Evolutionary conservation across 1,140 invertebrate species (phyloP).

Genomic region (Phenacoccus solenopsis): DNA sequence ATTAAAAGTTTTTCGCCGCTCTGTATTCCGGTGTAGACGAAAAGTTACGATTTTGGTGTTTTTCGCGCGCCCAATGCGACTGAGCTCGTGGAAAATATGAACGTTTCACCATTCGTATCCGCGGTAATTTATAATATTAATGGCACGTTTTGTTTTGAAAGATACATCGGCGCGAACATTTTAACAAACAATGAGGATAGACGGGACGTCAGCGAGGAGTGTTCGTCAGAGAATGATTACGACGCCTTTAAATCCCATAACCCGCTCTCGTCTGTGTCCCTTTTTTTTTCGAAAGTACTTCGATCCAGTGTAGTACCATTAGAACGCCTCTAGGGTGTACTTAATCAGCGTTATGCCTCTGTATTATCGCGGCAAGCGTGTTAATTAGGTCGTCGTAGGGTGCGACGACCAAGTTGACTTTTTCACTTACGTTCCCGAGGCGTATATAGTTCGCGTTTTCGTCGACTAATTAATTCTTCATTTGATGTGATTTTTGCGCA

Average conservation of each 20-base stretch:
- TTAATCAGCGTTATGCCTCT: not conserved
- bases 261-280: not conserved
- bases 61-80: not conserved
- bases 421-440: not conserved
- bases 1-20: too few relatives aligned
- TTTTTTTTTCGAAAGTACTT: not conserved
- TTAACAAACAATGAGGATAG: not conserved
- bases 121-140: not conserved
- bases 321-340: not conserved
- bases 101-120: not conserved
- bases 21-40: too few relatives aligned
- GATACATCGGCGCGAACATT: not conserved
- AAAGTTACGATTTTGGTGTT: not conserved
- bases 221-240: not conserved
- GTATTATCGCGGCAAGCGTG: not conserved
- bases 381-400: too few relatives aligned
- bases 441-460: not conserved
- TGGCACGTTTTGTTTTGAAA: not conserved
- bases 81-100: too few relatives aligned
- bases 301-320: not conserved
- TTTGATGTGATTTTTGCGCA: conserved; percentile 37
- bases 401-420: not conserved
- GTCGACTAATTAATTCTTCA: not conserved
- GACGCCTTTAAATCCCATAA: not conserved
- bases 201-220: too few relatives aligned